A percentile compares a stretch with the other conserved stretches of the same genome.
These are phyloP conservation scores for Calephelis nemesis DNA, from an alignment of 1,140 invertebrate species.

Conservation along the genomic window DNA sequence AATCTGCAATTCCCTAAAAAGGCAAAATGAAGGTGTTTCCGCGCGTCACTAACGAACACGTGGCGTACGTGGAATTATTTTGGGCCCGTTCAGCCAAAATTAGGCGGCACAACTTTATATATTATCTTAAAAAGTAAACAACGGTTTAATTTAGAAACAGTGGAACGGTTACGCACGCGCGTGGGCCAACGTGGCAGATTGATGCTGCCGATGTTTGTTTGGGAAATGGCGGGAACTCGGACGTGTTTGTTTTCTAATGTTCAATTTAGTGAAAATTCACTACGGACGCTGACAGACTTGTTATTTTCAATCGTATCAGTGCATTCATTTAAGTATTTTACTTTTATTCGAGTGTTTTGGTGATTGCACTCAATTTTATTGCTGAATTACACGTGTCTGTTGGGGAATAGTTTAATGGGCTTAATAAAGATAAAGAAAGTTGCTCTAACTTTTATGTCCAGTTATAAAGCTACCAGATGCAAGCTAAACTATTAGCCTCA, in stretches of 20 bases:
- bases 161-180: conserved; percentile 57
- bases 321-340: conserved; percentile 36
- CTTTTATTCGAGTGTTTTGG: conserved; percentile 31
- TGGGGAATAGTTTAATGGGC: background rate
- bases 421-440: conserved; percentile 16
- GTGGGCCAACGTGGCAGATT: conserved; percentile 60
- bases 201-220: conserved; percentile 50
- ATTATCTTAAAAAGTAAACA: conserved; percentile 61
- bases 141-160: conserved; percentile 58
- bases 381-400: background rate
- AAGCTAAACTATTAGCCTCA: conserved; percentile 9
- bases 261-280: conserved; percentile 68
- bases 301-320: conserved; percentile 45
- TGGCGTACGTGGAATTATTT: conserved; percentile 56
- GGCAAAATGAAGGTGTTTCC: conserved; percentile 34
- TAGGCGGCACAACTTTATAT: conserved; percentile 54
- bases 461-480: conserved; percentile 5
- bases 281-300: conserved; percentile 59
- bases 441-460: conserved; percentile 5
- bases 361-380: conserved; percentile 11
- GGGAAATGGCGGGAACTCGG: conserved; percentile 42
- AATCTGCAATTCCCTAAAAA: conserved; percentile 34
- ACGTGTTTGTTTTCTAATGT: conserved; percentile 60
- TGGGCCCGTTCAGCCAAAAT: conserved; percentile 49
- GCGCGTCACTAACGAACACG: conserved; percentile 29